Percentiles rank a stretch among this genome's conserved stretches.
phyloP scores from a whole-genome alignment of 2,888 invertebrate species.

The Cantharis nigra region DNA sequence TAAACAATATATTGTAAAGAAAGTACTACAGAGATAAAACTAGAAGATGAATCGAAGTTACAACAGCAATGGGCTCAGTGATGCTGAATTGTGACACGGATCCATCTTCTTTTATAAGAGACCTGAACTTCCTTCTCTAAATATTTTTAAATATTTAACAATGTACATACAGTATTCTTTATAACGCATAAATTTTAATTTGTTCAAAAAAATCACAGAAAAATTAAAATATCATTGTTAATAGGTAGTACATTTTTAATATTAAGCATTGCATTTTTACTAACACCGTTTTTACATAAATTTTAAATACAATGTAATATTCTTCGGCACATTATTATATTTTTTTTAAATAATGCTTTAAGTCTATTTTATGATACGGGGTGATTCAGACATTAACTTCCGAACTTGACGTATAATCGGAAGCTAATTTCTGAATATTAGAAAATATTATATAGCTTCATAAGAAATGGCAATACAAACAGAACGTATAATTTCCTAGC shows the following conservation, averaged over 20 bases:
- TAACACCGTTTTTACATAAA: neutral
- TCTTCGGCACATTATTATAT: constrained; percentile 20
- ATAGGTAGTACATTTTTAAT: neutral
- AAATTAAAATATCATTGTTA: neutral
- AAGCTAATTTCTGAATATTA: neutral
- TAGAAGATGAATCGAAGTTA: neutral
- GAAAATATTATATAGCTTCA: neutral
- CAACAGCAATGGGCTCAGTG: constrained; percentile 1
- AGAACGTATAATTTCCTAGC: neutral
- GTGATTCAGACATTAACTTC: neutral
- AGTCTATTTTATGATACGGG: neutral
- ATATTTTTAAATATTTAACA: neutral
- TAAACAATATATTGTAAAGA: neutral
- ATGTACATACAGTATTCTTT: neutral
- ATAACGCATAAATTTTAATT: neutral
- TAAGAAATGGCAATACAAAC: neutral
- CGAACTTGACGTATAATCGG: neutral
- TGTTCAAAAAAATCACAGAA: neutral
- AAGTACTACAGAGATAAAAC: neutral
- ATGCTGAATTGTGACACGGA: neutral
- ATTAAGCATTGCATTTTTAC: neutral
- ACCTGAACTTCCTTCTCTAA: neutral
- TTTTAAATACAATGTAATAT: neutral
- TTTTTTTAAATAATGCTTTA: constrained; percentile 1
- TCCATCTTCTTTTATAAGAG: neutral